Percentiles rank a stretch among this genome's conserved stretches.
phyloP scores from a whole-genome alignment of 2,888 invertebrate species.

The Tuta absoluta region DNA sequence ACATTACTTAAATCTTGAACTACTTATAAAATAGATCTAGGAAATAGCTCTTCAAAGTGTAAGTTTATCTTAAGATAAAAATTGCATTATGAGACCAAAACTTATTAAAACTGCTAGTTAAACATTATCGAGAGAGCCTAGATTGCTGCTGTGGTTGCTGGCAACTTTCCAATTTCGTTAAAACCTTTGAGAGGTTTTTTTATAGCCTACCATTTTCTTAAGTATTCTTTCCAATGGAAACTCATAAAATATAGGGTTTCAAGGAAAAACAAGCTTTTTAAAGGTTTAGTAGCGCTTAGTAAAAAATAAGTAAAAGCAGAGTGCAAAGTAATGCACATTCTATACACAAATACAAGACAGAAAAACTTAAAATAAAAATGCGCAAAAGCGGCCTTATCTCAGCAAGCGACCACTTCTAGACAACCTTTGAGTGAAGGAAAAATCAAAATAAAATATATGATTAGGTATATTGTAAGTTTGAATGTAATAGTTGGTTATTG shows the following conservation, averaged over 20 bases:
- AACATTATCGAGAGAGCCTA: not conserved
- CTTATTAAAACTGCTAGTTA: constrained; percentile 13
- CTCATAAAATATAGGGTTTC: not conserved
- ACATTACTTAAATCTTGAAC: not conserved
- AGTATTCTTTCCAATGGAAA: not conserved
- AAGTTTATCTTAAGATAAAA: not conserved
- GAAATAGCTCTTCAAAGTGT: not conserved
- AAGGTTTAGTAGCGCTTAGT: no score
- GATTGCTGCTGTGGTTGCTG: not conserved
- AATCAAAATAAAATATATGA: no score
- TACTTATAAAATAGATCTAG: not conserved
- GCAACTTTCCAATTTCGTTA: constrained; percentile 14
- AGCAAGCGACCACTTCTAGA: no score
- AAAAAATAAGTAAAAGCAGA: no score
- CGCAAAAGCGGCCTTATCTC: no score
- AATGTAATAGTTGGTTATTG: no score
- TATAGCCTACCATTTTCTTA: not conserved
- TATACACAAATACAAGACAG: no score
- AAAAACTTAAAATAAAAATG: no score
- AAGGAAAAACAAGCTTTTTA: not conserved
- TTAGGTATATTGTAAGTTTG: no score
- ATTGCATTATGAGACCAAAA: not conserved
- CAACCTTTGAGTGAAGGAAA: no score
- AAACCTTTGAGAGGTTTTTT: constrained; percentile 5
- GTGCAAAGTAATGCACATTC: no score